Evolutionary conservation across 2,797 vertebrate genomes (phyloP), one percentile per base, ranked within the genome.

Genomic region (Selene dorsalis): DNA sequence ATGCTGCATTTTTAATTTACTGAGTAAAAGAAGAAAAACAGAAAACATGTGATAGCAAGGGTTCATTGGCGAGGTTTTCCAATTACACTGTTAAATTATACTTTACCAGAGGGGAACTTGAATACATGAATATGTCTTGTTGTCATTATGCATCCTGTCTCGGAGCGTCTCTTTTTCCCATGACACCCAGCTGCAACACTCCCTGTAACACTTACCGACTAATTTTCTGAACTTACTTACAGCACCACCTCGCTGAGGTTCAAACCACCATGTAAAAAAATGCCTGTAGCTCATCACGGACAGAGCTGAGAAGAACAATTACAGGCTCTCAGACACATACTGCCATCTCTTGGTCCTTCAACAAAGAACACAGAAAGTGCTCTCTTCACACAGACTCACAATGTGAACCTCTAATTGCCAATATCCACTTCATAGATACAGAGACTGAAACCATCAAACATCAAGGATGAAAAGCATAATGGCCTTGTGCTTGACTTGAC

Each of bases 311-410:
- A 61, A 57, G 39, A 62, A 32, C 22, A 35, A 8, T 50, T 50
- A 35, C 13, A 3, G 22, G 7, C 28, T 52, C 17, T 55, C 10
- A 38, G 53, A 47, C 30, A 74, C 24, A 77, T n/a, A 18, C 79
- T 77, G 77, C 79, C 84, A 73, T 43, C 84, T 83, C 18, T 71
- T 83, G 86, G 75, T 48, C 32, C 62, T 41, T 63, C 24, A 65
- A 69, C 64, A 35, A 57, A 61, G 47, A 50, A 35, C 55, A 32
- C 39, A 69, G 35, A 62, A 35, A 53, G 2, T 4, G 2, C 38
- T 11, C 39, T 41, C 18, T 17, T 65, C 39, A 32, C 26, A n/a
- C 26, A 18, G 12, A 43, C 32, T 41, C 2, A 2, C 11, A 24
- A 50, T 17, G 20, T 68, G 4, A 65, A 55, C 9, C 13, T 6